Base-by-base conservation (phyloP, 2,888 invertebrate genomes). In the Caenorhabditis zanzibari region DNA sequence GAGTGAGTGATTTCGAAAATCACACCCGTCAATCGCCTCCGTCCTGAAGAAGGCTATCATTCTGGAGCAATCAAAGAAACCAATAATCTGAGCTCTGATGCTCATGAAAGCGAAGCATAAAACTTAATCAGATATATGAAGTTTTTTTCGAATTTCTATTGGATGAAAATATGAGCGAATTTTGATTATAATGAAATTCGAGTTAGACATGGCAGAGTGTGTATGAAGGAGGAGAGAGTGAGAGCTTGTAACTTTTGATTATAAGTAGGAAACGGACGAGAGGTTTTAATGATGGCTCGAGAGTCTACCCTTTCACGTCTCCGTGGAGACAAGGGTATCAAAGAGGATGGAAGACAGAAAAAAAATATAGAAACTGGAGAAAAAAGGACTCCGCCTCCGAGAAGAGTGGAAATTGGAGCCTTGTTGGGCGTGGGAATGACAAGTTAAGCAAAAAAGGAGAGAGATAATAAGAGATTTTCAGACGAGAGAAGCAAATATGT, bases 191-290 rank as follows among this genome's bases (percentile, higher is more conserved):
- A 47, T n/a, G 59, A 24, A 24, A 61, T 61, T n/a, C n/a, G n/a
- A n/a, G 19, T 6, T 19, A 19, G n/a, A n/a, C 5, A 47, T 5
- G 19, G 10, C n/a, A 47, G 47, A 47, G 19, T 19, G 2, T 38
- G n/a, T 47, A 19, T 19, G 47, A 19, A 19, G 38, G 24, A 22
- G 14, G 12, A 63, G 32, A n/a, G 61, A 38, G 38, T 1, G 63
- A 47, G 16, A 44, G 35, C 24, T n/a, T 22, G 19, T 16, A 58
- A 69, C 41, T 69, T 58, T 44, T 71, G 58, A 71, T 71, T 71
- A 71, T 26, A 16, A 32, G 7, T 58, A 44, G 24, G 44, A 19
- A 10, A 32, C 26, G 32, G 58, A 12, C 38, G 38, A 38, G 24
- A 22, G 28, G 58, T 6, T 28, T 32, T 24, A 26, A n/a, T 38